Conservation (phyloP, 2,888 invertebrate genomes). For the Euphydryas editha region DNA sequence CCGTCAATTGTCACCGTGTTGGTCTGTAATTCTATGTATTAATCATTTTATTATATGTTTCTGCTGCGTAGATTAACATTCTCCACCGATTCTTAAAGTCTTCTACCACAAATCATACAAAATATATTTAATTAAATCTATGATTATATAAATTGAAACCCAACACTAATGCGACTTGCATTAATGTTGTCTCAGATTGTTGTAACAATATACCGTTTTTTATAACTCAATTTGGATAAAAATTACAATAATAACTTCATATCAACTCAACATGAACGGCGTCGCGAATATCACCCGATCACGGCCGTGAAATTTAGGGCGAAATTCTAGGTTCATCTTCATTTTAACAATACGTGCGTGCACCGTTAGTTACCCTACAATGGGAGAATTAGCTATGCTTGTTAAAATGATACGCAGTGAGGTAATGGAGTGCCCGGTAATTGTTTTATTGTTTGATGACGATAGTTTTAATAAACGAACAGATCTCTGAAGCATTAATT, state of each 20-base stretch:
- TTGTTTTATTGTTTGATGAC: constrained; percentile 23
- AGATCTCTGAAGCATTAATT: too few species aligned
- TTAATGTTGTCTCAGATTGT: too few species aligned
- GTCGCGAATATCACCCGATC: constrained; percentile 42
- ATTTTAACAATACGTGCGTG: constrained; percentile 41
- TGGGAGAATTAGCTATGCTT: constrained; percentile 34
- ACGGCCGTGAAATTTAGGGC: constrained; percentile 67
- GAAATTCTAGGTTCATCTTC: constrained; percentile 62
- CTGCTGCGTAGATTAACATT: too few species aligned
- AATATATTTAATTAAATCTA: too few species aligned
- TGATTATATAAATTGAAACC: too few species aligned
- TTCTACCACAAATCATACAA: too few species aligned
- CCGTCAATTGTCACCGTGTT: too few species aligned
- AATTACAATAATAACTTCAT: background rate
- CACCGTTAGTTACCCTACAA: constrained; percentile 46
- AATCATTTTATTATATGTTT: too few species aligned
- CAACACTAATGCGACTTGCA: too few species aligned
- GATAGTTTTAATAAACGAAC: background rate
- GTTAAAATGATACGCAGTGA: constrained; percentile 38
- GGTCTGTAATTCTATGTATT: too few species aligned
- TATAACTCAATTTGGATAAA: background rate
- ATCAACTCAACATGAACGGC: constrained; percentile 25
- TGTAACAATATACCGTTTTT: background rate
- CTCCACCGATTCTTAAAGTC: too few species aligned
- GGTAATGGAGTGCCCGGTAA: constrained; percentile 24